Evolutionary conservation across 2,888 invertebrate genomes (phyloP).

Genomic region (Tribolium freemani): DNA sequence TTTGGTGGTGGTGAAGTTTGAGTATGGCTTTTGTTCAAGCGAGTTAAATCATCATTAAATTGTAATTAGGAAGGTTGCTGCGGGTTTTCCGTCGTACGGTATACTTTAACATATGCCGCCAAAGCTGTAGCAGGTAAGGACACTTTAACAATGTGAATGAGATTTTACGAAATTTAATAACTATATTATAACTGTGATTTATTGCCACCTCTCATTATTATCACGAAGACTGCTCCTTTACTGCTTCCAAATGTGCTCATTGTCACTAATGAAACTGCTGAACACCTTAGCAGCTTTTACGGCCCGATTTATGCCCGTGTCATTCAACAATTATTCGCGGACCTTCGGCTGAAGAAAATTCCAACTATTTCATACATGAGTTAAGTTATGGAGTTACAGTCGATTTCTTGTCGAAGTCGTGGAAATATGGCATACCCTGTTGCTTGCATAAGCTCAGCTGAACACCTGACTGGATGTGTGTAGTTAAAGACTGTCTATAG

Average conservation of each 20-base stretch:
- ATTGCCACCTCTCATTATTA: conserved; percentile 35
- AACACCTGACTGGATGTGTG: not conserved
- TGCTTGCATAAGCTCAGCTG: not conserved
- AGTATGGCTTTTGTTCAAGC: conserved; percentile 47
- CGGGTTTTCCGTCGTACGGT: conserved; percentile 39
- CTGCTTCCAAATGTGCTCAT: conserved; percentile 32
- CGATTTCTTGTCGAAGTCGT: not conserved
- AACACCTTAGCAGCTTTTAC: conserved; percentile 28
- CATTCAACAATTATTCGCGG: conserved; percentile 13
- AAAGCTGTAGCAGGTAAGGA: conserved; percentile 40
- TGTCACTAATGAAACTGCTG: conserved; percentile 35
- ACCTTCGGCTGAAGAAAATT: not conserved
- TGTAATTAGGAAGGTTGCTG: conserved; percentile 48
- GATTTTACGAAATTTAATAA: conserved; percentile 42
- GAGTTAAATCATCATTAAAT: conserved; percentile 53
- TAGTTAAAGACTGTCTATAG: not conserved
- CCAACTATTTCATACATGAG: not conserved
- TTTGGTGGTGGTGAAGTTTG: conserved; percentile 45
- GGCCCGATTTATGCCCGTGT: conserved; percentile 15
- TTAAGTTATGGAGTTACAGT: not conserved
- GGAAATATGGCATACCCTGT: not conserved
- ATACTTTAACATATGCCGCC: conserved; percentile 46
- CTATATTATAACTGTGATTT: conserved; percentile 39
- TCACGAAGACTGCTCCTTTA: conserved; percentile 24
- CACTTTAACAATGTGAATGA: conserved; percentile 42